These are phyloP conservation scores for Elysia chlorotica DNA, from an alignment of 1,140 invertebrate species.

Conservation along the genomic window DNA sequence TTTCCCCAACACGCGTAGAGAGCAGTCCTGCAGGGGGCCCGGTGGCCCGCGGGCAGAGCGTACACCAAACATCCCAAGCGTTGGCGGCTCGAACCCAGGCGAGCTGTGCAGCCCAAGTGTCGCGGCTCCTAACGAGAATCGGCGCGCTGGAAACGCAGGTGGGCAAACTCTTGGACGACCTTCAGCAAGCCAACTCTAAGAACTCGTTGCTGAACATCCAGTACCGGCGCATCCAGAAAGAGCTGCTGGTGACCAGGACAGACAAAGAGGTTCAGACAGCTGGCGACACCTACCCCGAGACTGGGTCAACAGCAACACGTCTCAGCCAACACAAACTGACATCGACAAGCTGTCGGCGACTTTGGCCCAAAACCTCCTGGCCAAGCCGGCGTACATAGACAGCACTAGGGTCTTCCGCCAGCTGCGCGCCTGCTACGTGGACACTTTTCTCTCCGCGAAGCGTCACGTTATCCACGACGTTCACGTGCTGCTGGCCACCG, in stretches of 20 bases:
- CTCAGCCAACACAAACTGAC: slow-evolving; percentile 18
- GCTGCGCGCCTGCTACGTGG: slow-evolving; percentile 45
- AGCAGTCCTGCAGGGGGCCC: too few relatives aligned
- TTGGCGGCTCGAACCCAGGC: too few relatives aligned
- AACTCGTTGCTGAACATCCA: slow-evolving; percentile 29
- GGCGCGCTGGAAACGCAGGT: slow-evolving; percentile 24
- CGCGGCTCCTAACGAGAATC: slow-evolving; percentile 13
- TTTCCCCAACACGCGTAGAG: too few relatives aligned
- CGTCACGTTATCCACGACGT: slow-evolving; percentile 47
- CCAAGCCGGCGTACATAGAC: slow-evolving; percentile 48
- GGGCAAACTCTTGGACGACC: slow-evolving; percentile 13
- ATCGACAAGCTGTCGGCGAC: slow-evolving; percentile 47
- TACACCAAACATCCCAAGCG: too few relatives aligned
- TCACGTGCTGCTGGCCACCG: slow-evolving; percentile 56
- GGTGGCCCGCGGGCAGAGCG: too few relatives aligned
- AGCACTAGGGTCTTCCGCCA: slow-evolving; percentile 43
- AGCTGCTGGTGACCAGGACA: too few relatives aligned
- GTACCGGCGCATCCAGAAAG: slow-evolving; percentile 16
- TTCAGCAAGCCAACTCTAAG: slow-evolving; percentile 28
- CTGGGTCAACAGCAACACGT: background rate
- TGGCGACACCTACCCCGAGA: background rate
- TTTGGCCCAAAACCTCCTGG: slow-evolving; percentile 45
- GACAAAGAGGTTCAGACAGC: too few relatives aligned
- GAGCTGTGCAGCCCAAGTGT: background rate
- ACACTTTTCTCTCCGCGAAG: slow-evolving; percentile 28